Percentiles rank a stretch among this genome's conserved stretches.
Conservation (phyloP, 2,888 invertebrate species). For the Therioaphis trifolii region DNA sequence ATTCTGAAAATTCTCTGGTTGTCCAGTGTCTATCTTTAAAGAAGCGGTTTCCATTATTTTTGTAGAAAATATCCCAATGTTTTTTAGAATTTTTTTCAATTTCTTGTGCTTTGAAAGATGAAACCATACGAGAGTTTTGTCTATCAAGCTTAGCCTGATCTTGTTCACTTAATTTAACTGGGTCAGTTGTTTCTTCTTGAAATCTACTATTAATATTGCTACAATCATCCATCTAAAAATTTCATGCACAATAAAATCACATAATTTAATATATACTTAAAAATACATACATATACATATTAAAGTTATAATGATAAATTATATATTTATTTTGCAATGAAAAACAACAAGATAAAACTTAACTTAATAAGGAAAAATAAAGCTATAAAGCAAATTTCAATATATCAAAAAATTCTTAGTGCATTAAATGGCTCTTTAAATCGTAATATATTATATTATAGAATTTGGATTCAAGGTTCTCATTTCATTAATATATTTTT, state of each 20-base stretch:
- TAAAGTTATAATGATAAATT: conserved; percentile 47
- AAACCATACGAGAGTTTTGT: conserved; percentile 78
- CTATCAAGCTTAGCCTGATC: conserved; percentile 70
- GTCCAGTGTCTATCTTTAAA: conserved; percentile 98
- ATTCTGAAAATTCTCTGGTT: conserved; percentile 89
- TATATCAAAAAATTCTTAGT: conserved; percentile 48
- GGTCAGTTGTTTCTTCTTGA: conserved; percentile 58
- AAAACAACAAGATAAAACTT: conserved; percentile 59
- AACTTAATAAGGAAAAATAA: conserved; percentile 60
- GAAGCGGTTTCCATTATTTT: conserved; percentile 91
- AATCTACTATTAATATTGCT: conserved; percentile 55
- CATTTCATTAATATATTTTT: neutral
- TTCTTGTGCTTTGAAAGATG: conserved; percentile 80
- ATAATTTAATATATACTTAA: conserved; percentile 48
- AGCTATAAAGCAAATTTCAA: conserved; percentile 56
- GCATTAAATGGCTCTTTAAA: conserved; percentile 58
- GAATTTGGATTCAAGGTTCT: conserved; percentile 36
- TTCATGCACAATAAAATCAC: conserved; percentile 55
- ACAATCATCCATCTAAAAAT: conserved; percentile 62
- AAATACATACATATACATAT: conserved; percentile 29
- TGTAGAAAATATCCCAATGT: conserved; percentile 97
- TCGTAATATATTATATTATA: conserved; percentile 23
- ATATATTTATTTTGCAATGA: conserved; percentile 53
- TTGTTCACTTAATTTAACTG: conserved; percentile 53
- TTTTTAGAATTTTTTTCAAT: conserved; percentile 86